These are phyloP conservation scores for Petrophora chlorosata DNA, from an alignment of 2,888 invertebrate species.

Conservation along the genomic window DNA sequence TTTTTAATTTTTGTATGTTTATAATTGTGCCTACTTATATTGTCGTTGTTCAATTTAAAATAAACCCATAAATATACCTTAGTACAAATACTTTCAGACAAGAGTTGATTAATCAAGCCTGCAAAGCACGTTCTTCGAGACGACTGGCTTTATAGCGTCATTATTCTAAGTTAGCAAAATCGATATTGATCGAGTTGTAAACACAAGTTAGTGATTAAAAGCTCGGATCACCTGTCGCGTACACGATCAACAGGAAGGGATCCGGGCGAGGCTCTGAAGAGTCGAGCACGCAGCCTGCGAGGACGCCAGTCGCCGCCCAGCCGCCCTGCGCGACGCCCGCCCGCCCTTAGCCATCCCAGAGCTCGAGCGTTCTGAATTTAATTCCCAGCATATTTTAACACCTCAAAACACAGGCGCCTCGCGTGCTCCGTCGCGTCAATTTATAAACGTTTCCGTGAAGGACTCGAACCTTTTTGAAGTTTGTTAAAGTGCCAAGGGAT, in stretches of 20 bases:
- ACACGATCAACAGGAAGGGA: conserved; percentile 76
- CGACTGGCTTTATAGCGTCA: conserved; percentile 13
- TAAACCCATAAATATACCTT: no score
- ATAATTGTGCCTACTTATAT: no score
- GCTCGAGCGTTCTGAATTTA: conserved; percentile 46
- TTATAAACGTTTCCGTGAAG: conserved; percentile 38
- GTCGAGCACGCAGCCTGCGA: conserved; percentile 55
- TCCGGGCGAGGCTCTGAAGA: conserved; percentile 67
- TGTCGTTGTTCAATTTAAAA: no score
- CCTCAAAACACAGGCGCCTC: conserved; percentile 34
- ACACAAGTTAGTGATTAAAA: conserved; percentile 54
- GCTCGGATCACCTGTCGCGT: conserved; percentile 76
- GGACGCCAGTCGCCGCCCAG: conserved; percentile 78
- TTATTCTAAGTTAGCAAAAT: conserved; percentile 33
- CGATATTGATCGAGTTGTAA: conserved; percentile 41
- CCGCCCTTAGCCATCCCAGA: conserved; percentile 45
- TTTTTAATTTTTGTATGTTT: no score
- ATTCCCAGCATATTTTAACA: conserved; percentile 33
- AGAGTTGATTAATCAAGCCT: neutral
- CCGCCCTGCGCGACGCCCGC: conserved; percentile 65
- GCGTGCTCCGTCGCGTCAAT: conserved; percentile 26
- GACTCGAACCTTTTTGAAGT: conserved; percentile 47
- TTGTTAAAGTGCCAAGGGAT: conserved; percentile 57
- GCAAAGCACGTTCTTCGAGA: conserved; percentile 1
- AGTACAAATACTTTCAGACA: no score